A percentile compares a stretch with the other conserved stretches of the same genome.
These are phyloP conservation scores for Hypsopygia costalis DNA, from an alignment of 2,888 invertebrate genomes.

Conservation along the genomic window DNA sequence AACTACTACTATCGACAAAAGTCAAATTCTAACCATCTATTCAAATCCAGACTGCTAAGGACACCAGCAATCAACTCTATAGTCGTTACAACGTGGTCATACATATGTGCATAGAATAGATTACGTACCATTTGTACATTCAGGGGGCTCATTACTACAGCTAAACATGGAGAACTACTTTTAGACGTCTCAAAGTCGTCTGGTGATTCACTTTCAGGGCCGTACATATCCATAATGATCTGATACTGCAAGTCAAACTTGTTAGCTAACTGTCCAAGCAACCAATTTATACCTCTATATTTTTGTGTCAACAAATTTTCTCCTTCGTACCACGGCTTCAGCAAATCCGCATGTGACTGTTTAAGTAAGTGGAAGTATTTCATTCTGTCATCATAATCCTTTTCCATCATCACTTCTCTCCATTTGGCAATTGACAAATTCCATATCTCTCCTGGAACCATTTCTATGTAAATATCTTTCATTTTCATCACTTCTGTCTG, in stretches of 20 bases:
- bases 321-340: slow-evolving; percentile 61
- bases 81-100: slow-evolving; percentile 43
- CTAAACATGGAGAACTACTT: background rate
- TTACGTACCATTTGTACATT: slow-evolving; percentile 29
- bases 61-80: slow-evolving; percentile 57
- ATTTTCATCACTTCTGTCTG: slow-evolving; percentile 61
- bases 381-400: slow-evolving; percentile 59
- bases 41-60: slow-evolving; percentile 60
- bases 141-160: slow-evolving; percentile 16
- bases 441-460: slow-evolving; percentile 44
- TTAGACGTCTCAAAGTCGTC: background rate
- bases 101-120: slow-evolving; percentile 49
- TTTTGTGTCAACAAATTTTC: slow-evolving; percentile 48
- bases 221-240: slow-evolving; percentile 24
- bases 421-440: slow-evolving; percentile 56
- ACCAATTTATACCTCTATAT: slow-evolving; percentile 39
- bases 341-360: slow-evolving; percentile 41
- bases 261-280: slow-evolving; percentile 49
- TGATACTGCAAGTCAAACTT: slow-evolving; percentile 47
- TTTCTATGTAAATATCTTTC: slow-evolving; percentile 46
- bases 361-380: slow-evolving; percentile 47
- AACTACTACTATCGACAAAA: slow-evolving; percentile 38
- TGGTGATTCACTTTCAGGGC: slow-evolving; percentile 1
- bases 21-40: slow-evolving; percentile 65
- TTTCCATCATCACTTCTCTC: slow-evolving; percentile 55